A percentile compares a stretch with the other conserved stretches of the same genome.
phyloP scores from a whole-genome alignment of 35 echinoderm and acorn worm species.

The Stichopus chloronotus region DNA sequence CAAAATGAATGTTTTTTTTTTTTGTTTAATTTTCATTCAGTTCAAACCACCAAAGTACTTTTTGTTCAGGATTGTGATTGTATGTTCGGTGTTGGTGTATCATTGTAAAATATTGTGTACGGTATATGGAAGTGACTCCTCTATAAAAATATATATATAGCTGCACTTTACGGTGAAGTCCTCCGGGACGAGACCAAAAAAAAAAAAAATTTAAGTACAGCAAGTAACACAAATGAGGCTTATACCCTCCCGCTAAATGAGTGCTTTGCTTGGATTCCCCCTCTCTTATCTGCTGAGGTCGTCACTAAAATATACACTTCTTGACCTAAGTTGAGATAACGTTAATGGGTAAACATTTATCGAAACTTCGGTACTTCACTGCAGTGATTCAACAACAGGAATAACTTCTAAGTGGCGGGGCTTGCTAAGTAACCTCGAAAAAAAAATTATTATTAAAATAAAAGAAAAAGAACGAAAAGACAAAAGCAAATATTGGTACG shows the following conservation, averaged over 20 bases:
- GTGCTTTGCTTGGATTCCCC: background rate
- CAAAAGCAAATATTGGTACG: background rate
- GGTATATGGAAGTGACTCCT: too few relatives aligned
- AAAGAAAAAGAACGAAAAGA: background rate
- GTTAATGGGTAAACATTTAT: background rate
- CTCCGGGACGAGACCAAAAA: too few relatives aligned
- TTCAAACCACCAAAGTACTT: too few relatives aligned
- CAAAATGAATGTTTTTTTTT: too few relatives aligned
- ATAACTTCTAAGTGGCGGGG: background rate
- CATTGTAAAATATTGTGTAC: too few relatives aligned
- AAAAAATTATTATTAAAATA: background rate
- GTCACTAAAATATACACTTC: background rate
- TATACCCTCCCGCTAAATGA: background rate
- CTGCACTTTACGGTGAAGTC: too few relatives aligned
- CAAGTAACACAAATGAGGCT: too few relatives aligned
- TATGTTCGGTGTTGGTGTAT: too few relatives aligned
- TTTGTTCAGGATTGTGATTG: too few relatives aligned
- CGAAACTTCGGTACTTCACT: background rate
- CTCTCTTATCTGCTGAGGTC: background rate
- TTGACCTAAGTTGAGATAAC: slow-evolving; percentile 4
- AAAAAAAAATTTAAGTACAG: too few relatives aligned
- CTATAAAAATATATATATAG: too few relatives aligned
- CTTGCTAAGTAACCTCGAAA: background rate
- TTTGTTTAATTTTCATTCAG: too few relatives aligned
- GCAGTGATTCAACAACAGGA: background rate